Percentiles rank a stretch among this genome's conserved stretches.
phyloP scores from a whole-genome alignment of 2,113 vertebrate genomes.

The Halcyon malimbica region DNA sequence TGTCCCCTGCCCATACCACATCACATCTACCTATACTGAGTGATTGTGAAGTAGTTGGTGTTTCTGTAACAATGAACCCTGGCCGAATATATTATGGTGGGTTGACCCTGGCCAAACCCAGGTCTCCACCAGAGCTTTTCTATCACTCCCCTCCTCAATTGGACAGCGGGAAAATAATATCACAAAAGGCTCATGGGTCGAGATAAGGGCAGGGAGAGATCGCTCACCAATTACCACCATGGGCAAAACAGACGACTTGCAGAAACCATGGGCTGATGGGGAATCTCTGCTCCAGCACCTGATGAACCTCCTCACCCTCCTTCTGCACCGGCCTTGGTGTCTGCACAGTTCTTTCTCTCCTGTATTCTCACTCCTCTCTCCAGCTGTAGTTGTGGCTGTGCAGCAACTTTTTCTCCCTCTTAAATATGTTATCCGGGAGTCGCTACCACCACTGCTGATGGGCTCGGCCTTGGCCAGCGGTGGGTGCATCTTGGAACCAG shows the following conservation, averaged over 20 bases:
- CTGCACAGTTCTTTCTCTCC: background rate
- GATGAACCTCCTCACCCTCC: background rate
- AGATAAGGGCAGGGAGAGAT: background rate
- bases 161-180: background rate
- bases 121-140: background rate
- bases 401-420: background rate
- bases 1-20: background rate
- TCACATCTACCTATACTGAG: background rate
- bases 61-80: background rate
- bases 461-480: background rate
- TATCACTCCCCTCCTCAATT: background rate
- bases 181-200: background rate
- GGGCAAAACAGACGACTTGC: background rate
- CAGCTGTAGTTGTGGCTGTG: background rate
- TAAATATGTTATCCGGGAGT: background rate
- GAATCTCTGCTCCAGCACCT: background rate
- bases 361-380: background rate
- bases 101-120: background rate
- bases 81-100: background rate
- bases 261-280: background rate
- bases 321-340: background rate
- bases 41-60: background rate
- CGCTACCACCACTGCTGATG: background rate
- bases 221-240: background rate
- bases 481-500: background rate